A percentile compares a stretch with the other conserved stretches of the same genome.
Evolutionary conservation across 2,113 vertebrate species (phyloP).

Genomic region (Epinephelus lanceolatus): DNA sequence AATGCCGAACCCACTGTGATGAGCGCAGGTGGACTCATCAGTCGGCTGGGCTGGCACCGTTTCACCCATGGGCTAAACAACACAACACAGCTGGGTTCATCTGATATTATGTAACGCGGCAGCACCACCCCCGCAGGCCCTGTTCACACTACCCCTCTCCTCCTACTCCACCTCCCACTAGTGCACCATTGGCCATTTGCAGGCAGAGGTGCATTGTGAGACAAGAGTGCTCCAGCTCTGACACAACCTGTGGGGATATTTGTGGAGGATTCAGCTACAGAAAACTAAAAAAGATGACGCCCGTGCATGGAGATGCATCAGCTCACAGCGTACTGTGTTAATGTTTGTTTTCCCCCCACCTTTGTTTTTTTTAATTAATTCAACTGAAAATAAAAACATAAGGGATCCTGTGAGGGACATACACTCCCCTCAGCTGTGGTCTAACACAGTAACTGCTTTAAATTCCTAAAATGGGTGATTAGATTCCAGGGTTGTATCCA

Average conservation of each 20-base stretch:
- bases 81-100: conserved; percentile 72
- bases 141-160: conserved; percentile 72
- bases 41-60: conserved; percentile 52
- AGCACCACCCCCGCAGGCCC: conserved; percentile 76
- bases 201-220: conserved; percentile 67
- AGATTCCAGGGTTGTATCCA: conserved; percentile 19
- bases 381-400: not conserved
- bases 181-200: conserved; percentile 67
- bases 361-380: not conserved
- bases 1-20: conserved; percentile 24
- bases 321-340: not conserved
- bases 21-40: conserved; percentile 71
- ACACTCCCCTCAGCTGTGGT: not conserved
- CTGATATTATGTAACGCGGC: conserved; percentile 73
- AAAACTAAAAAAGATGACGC: conserved; percentile 16
- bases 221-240: conserved; percentile 50
- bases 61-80: conserved; percentile 71
- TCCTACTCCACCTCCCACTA: conserved; percentile 72
- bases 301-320: not conserved
- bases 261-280: conserved; percentile 31
- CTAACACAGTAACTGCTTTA: conserved; percentile 4
- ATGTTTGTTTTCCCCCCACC: not conserved
- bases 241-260: conserved; percentile 46
- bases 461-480: conserved; percentile 33
- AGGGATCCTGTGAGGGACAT: not conserved